Conservation (phyloP, 2,888 invertebrate genomes). For the Pyrrhosoma nymphula region DNA sequence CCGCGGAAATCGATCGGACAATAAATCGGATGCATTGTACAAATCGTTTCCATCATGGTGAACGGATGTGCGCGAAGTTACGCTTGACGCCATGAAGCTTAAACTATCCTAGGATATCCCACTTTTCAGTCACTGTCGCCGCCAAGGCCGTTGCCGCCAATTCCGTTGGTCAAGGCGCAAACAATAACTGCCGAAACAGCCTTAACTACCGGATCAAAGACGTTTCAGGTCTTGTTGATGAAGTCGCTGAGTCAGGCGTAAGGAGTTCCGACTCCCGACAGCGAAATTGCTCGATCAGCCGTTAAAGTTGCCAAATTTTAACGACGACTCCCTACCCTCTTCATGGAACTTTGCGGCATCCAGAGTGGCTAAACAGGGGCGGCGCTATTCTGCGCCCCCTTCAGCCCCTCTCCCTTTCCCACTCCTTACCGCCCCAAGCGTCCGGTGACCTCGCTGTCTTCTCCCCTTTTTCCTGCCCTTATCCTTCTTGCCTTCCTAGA, state of each 20-base stretch:
- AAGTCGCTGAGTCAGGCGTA: neutral
- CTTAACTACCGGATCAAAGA: neutral
- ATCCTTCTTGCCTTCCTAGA: neutral
- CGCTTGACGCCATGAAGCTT: no score
- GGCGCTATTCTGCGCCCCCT: neutral
- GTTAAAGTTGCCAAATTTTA: slow-evolving; percentile 24
- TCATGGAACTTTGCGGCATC: neutral
- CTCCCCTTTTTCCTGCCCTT: neutral
- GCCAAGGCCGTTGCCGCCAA: no score
- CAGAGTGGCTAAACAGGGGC: neutral
- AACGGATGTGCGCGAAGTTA: no score
- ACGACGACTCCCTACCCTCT: neutral
- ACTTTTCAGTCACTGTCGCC: no score
- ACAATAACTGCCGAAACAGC: neutral
- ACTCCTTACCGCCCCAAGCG: neutral
- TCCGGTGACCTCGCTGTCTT: neutral
- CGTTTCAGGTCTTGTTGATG: neutral
- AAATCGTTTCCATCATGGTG: no score
- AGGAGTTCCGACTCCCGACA: neutral
- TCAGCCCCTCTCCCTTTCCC: no score
- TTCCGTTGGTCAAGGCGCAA: neutral
- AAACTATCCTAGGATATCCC: no score
- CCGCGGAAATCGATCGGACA: no score
- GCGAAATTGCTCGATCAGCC: slow-evolving; percentile 5
- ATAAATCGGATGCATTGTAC: no score